Evolutionary conservation across 2,888 invertebrate species (phyloP).

Genomic region (Melitaea athalia): DNA sequence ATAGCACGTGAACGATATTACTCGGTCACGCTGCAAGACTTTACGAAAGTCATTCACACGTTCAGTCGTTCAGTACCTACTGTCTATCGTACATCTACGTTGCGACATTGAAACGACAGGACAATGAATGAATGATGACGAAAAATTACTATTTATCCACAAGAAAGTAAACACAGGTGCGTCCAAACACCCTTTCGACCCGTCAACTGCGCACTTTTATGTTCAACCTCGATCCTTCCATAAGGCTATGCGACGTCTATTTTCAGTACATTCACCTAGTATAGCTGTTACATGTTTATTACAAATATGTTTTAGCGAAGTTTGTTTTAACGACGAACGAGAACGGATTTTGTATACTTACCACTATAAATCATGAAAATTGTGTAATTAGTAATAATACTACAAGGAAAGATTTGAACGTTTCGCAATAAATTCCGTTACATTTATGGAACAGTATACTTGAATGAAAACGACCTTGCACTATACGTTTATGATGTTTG

Average conservation of each 20-base stretch:
- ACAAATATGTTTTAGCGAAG: constrained; percentile 43
- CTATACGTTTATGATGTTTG: constrained; percentile 7
- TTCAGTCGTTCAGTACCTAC: constrained; percentile 32
- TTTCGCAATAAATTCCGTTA: constrained; percentile 18
- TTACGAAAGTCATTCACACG: constrained; percentile 41
- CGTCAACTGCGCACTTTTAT: constrained; percentile 23
- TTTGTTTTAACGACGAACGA: constrained; percentile 16
- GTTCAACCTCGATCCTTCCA: constrained; percentile 27
- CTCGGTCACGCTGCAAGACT: constrained; percentile 48
- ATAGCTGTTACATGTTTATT: constrained; percentile 41
- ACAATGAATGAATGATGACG: constrained; percentile 34
- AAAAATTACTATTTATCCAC: constrained; percentile 26
- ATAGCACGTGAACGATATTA: constrained; percentile 50
- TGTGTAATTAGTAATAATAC: constrained; percentile 15
- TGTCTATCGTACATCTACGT: constrained; percentile 38
- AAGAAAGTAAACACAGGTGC: constrained; percentile 28
- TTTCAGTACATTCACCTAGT: constrained; percentile 43
- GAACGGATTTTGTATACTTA: constrained; percentile 35
- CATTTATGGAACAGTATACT: constrained; percentile 19
- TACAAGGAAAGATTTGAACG: constrained; percentile 12
- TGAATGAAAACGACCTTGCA: constrained; percentile 13
- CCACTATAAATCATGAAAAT: constrained; percentile 17
- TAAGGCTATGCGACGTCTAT: constrained; percentile 42
- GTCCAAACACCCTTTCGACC: constrained; percentile 25
- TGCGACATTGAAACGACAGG: constrained; percentile 38